Conservation (phyloP, 2,888 invertebrate species). For the Caenorhabditis macrosperma region DNA sequence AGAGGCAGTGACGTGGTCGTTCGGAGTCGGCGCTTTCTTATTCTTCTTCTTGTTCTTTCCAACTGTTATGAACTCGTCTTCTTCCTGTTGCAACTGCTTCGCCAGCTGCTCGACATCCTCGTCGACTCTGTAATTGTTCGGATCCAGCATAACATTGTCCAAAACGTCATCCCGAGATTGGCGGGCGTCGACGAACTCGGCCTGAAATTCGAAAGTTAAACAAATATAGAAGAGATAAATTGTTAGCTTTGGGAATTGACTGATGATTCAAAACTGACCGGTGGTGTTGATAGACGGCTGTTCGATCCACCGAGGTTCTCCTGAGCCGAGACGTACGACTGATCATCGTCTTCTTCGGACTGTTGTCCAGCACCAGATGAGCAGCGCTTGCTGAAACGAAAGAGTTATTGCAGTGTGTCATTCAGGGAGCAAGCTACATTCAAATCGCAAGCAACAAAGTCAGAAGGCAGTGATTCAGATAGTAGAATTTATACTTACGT, state of each 20-base stretch:
- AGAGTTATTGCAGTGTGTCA: too few relatives aligned
- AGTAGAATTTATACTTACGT: too few relatives aligned
- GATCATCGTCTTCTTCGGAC: conserved; percentile 56
- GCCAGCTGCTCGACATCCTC: conserved; percentile 53
- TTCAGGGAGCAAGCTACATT: too few relatives aligned
- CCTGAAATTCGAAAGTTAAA: too few relatives aligned
- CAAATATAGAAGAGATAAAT: too few relatives aligned
- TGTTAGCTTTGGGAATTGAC: too few relatives aligned
- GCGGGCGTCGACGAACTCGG: conserved; percentile 53
- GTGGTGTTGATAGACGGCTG: conserved; percentile 49
- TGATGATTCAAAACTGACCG: conserved; percentile 31
- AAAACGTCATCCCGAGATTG: conserved; percentile 11
- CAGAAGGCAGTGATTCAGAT: too few relatives aligned
- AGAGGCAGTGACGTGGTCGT: neutral
- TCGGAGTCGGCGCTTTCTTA: neutral
- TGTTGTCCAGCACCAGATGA: conserved; percentile 43
- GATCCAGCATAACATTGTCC: conserved; percentile 58
- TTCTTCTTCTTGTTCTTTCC: conserved; percentile 61
- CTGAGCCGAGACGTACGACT: conserved; percentile 64
- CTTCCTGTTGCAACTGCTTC: conserved; percentile 42
- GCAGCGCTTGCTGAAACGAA: conserved; percentile 40
- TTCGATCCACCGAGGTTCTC: conserved; percentile 62
- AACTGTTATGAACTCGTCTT: conserved; percentile 61
- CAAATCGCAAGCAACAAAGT: too few relatives aligned
- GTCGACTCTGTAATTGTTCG: conserved; percentile 58